phyloP scores from a whole-genome alignment of 2,113 vertebrate genomes.

The Eptesicus fuscus region DNA sequence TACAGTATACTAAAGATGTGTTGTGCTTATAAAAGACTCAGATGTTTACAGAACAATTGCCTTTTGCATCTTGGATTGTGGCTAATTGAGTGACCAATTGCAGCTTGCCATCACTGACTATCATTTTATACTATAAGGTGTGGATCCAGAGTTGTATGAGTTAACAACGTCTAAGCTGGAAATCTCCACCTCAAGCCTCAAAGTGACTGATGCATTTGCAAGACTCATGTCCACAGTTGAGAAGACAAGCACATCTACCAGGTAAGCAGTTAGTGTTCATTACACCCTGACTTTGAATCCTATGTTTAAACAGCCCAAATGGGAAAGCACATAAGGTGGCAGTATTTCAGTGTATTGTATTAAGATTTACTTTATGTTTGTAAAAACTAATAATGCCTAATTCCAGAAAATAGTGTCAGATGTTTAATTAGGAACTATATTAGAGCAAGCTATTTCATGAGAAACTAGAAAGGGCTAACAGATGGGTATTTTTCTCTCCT shows the following conservation, averaged over 20 bases:
- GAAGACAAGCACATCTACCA: slow-evolving; percentile 96
- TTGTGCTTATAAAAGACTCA: slow-evolving; percentile 76
- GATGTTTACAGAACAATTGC: slow-evolving; percentile 83
- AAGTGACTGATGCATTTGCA: slow-evolving; percentile 93
- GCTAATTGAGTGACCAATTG: slow-evolving; percentile 42
- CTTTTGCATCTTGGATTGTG: slow-evolving; percentile 72
- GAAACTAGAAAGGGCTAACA: background rate
- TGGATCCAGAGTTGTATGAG: slow-evolving; percentile 97
- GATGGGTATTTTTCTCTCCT: background rate
- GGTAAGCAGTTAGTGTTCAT: slow-evolving; percentile 78
- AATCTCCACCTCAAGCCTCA: slow-evolving; percentile 81
- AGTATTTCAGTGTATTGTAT: background rate
- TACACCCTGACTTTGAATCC: background rate
- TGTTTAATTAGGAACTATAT: slow-evolving; percentile 28
- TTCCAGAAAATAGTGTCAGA: slow-evolving; percentile 37
- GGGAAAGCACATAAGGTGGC: background rate
- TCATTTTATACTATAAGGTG: slow-evolving; percentile 88
- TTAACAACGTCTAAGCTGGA: slow-evolving; percentile 97
- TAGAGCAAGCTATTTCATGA: slow-evolving; percentile 14
- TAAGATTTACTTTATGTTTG: slow-evolving; percentile 23
- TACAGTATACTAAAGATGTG: background rate
- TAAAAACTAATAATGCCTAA: slow-evolving; percentile 16
- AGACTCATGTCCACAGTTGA: slow-evolving; percentile 97
- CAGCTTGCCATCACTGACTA: slow-evolving; percentile 80
- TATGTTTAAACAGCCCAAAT: background rate